These are phyloP conservation scores for Tenthredo distinguenda DNA, from an alignment of 2,888 invertebrate genomes.

Conservation along the genomic window DNA sequence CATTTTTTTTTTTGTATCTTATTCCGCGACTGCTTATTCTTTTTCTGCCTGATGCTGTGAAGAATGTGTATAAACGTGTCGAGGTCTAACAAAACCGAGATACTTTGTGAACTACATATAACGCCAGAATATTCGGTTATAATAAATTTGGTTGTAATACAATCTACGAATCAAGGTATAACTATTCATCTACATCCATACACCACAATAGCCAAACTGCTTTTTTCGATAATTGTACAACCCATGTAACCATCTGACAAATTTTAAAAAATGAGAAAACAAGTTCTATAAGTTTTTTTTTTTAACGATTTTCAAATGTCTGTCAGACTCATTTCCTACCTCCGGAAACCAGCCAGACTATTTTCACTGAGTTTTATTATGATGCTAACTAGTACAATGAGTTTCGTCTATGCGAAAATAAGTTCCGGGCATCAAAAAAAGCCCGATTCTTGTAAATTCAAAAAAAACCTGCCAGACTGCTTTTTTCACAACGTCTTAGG, in stretches of 20 bases:
- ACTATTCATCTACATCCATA: too few species aligned
- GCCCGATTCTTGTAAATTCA: neutral
- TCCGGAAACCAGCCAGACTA: neutral
- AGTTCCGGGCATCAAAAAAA: constrained; percentile 4
- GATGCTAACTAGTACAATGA: constrained; percentile 23
- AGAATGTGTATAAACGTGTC: too few species aligned
- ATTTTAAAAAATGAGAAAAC: too few species aligned
- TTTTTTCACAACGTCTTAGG: too few species aligned
- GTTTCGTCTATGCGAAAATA: constrained; percentile 9
- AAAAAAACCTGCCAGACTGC: neutral
- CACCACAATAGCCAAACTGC: neutral
- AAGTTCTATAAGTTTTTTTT: neutral
- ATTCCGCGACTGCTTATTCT: neutral
- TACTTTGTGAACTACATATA: too few species aligned
- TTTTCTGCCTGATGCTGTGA: neutral
- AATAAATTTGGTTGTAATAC: too few species aligned
- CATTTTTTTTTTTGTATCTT: neutral
- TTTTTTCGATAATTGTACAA: constrained; percentile 2
- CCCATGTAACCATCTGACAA: neutral
- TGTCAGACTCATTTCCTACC: too few species aligned
- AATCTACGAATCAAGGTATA: too few species aligned
- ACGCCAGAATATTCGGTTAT: too few species aligned
- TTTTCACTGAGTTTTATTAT: constrained; percentile 10
- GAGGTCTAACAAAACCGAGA: too few species aligned
- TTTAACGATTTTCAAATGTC: neutral